Evolutionary conservation across 2,113 vertebrate species (phyloP).

Genomic region (Phalacrocorax pelagicus): DNA sequence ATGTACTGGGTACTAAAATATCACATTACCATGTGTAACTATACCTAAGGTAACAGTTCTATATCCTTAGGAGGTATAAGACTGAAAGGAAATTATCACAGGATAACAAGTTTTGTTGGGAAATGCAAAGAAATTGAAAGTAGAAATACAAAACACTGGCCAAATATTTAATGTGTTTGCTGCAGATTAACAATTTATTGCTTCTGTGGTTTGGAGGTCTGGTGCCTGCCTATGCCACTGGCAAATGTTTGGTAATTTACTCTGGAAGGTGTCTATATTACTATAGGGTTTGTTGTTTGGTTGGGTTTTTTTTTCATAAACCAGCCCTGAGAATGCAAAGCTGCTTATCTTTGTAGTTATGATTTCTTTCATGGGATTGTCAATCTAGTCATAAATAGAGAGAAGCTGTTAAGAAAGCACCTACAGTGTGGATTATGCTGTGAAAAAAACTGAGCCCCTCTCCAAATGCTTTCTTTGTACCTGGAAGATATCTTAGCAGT

Average conservation of each 20-base stretch:
- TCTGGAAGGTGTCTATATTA: neutral
- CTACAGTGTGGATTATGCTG: neutral
- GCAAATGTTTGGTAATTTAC: neutral
- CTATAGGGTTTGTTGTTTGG: too few species aligned
- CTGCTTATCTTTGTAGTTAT: neutral
- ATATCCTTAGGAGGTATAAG: neutral
- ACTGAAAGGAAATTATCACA: neutral
- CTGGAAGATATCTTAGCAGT: neutral
- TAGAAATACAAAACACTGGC: neutral
- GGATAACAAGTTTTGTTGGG: neutral
- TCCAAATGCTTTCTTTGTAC: neutral
- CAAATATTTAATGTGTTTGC: neutral
- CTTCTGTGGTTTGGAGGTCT: neutral
- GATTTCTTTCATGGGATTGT: neutral
- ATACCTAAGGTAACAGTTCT: neutral
- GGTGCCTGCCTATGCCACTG: neutral
- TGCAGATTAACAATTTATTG: neutral
- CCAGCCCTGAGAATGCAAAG: neutral
- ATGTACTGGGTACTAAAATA: neutral
- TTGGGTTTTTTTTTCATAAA: neutral
- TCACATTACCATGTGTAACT: neutral
- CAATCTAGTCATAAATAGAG: neutral
- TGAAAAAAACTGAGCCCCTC: neutral
- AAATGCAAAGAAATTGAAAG: neutral
- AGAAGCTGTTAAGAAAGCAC: neutral